phyloP scores from a whole-genome alignment of 2,888 invertebrate genomes.

The Lysandra coridon region DNA sequence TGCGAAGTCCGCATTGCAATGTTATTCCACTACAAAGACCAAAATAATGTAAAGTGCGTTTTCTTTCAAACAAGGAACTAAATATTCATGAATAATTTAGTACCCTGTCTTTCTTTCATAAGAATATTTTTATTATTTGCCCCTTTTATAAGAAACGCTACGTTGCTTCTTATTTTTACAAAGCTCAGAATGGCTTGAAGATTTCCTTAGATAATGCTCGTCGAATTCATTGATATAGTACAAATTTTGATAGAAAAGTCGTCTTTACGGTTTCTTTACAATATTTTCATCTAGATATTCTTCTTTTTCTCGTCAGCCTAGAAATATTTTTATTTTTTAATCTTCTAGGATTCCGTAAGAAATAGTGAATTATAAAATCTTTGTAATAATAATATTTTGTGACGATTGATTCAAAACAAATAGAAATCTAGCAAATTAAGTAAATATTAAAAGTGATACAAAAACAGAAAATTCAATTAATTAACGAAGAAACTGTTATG shows the following conservation, averaged over 20 bases:
- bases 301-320: background rate
- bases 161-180: constrained; percentile 43
- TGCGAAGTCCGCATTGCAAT: constrained; percentile 16
- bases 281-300: constrained; percentile 47
- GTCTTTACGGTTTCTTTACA: constrained; percentile 44
- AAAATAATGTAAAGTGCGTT: constrained; percentile 45
- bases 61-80: constrained; percentile 52
- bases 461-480: too few relatives aligned
- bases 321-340: constrained; percentile 6
- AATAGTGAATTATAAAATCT: background rate
- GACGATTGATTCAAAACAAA: too few relatives aligned
- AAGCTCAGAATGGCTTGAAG: constrained; percentile 48
- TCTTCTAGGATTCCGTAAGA: background rate
- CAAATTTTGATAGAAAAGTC: constrained; percentile 46
- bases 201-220: constrained; percentile 40
- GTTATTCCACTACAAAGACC: constrained; percentile 29
- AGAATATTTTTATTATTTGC: constrained; percentile 55
- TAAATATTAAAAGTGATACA: too few relatives aligned
- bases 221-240: constrained; percentile 40
- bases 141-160: constrained; percentile 48
- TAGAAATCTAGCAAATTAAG: too few relatives aligned
- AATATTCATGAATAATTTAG: constrained; percentile 53
- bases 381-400: background rate
- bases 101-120: constrained; percentile 49
- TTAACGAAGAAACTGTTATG: background rate